A percentile compares a stretch with the other conserved stretches of the same genome.
phyloP scores from a whole-genome alignment of 2,888 invertebrate species.

The Andrena bucephala region DNA sequence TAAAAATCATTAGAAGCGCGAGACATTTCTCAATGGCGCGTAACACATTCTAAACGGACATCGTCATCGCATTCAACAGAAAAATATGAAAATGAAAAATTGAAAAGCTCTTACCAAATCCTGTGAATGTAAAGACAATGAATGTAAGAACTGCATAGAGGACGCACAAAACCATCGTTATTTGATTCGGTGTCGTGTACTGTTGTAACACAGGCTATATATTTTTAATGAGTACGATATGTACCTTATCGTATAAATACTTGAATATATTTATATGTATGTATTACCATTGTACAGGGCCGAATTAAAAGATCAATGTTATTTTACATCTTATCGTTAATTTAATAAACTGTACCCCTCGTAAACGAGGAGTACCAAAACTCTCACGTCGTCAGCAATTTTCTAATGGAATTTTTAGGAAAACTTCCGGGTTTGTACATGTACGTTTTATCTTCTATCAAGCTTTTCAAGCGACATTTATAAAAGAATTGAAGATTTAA shows the following conservation, averaged over 20 bases:
- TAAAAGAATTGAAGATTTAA: not conserved
- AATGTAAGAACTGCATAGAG: slow-evolving; percentile 18
- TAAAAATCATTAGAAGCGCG: slow-evolving; percentile 26
- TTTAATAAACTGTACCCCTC: slow-evolving; percentile 79
- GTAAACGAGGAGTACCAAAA: slow-evolving; percentile 71
- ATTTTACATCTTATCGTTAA: slow-evolving; percentile 79
- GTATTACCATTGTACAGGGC: slow-evolving; percentile 74
- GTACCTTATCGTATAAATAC: slow-evolving; percentile 24
- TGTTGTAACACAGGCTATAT: slow-evolving; percentile 54
- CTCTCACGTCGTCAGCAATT: slow-evolving; percentile 8
- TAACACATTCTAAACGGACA: slow-evolving; percentile 10
- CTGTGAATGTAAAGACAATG: slow-evolving; percentile 18
- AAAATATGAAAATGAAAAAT: not conserved
- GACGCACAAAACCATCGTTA: slow-evolving; percentile 59
- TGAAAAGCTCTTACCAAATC: not conserved
- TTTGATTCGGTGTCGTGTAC: slow-evolving; percentile 72
- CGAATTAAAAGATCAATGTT: slow-evolving; percentile 73
- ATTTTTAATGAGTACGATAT: slow-evolving; percentile 27
- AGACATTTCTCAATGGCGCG: slow-evolving; percentile 12
- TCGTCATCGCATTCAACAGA: not conserved
- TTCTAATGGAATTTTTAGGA: slow-evolving; percentile 3
- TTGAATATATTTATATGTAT: slow-evolving; percentile 22
- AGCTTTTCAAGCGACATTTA: not conserved
- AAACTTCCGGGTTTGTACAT: not conserved
- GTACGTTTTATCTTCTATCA: not conserved